Percentiles rank a stretch among this genome's conserved stretches.
phyloP scores from a whole-genome alignment of 2,888 invertebrate genomes.

The Erpobdella octoculata region DNA sequence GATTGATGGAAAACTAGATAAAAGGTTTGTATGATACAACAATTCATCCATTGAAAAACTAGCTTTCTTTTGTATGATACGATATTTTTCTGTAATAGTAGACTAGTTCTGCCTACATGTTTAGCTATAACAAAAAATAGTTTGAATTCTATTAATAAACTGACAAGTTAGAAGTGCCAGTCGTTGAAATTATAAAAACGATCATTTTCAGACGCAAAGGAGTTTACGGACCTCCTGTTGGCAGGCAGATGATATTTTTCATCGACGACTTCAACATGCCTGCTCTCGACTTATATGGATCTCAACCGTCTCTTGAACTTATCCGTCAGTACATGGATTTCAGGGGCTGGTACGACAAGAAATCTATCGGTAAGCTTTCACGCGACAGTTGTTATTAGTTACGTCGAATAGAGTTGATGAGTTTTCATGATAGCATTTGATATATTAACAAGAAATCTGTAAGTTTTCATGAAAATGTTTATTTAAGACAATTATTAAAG shows the following conservation, averaged over 20 bases:
- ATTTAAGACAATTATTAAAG: too few relatives aligned
- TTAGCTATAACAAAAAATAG: too few relatives aligned
- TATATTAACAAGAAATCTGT: too few relatives aligned
- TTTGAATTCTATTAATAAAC: too few relatives aligned
- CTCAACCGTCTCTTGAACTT: constrained; percentile 54
- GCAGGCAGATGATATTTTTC: constrained; percentile 52
- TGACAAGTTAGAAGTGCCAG: too few relatives aligned
- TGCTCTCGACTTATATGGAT: constrained; percentile 51
- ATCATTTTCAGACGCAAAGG: constrained; percentile 57
- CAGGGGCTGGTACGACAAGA: constrained; percentile 63
- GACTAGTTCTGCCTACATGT: too few relatives aligned
- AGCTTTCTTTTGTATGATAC: too few relatives aligned
- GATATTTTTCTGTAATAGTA: too few relatives aligned
- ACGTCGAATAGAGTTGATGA: too few relatives aligned
- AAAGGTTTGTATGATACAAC: constrained; percentile 54
- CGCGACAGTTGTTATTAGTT: too few relatives aligned
- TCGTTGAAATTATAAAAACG: neutral
- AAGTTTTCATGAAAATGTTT: too few relatives aligned
- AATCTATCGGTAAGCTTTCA: constrained; percentile 67
- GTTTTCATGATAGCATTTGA: too few relatives aligned
- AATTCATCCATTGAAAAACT: neutral
- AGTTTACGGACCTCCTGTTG: constrained; percentile 51
- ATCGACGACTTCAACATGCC: constrained; percentile 55
- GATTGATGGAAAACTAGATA: constrained; percentile 53
- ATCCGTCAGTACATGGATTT: constrained; percentile 53